Percentiles rank a stretch among this genome's conserved stretches.
These are phyloP conservation scores for Burhinus oedicnemus DNA, from an alignment of 2,113 vertebrate genomes.

Conservation along the genomic window DNA sequence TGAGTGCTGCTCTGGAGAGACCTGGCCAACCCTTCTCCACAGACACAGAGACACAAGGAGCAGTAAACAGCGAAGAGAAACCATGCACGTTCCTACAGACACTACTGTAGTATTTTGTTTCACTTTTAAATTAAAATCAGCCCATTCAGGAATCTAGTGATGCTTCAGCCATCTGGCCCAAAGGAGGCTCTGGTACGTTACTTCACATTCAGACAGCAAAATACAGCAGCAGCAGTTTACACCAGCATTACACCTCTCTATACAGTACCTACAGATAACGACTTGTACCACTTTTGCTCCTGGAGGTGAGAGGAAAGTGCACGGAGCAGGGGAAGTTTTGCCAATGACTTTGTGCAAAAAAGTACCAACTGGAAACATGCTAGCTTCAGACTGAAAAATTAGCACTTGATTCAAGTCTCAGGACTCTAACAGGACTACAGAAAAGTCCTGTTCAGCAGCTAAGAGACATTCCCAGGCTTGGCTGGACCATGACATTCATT, in stretches of 20 bases:
- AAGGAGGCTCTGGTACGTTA: no score
- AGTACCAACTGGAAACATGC: not conserved
- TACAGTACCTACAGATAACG: rapidly evolving
- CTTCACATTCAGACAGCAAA: not conserved
- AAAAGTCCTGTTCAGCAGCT: not conserved
- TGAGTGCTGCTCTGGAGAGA: not conserved
- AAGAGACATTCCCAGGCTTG: not conserved
- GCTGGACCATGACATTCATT: not conserved
- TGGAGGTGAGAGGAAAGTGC: not conserved
- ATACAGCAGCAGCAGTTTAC: not conserved
- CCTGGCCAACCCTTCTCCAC: not conserved
- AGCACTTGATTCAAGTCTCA: not conserved
- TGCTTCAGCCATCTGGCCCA: not conserved
- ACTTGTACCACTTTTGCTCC: not conserved
- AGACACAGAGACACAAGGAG: rapidly evolving
- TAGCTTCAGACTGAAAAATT: not conserved
- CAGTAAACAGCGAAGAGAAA: not conserved
- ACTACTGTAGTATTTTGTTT: not conserved
- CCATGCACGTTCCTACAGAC: not conserved
- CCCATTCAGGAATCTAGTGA: not conserved
- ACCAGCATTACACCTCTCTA: not conserved
- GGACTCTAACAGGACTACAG: not conserved
- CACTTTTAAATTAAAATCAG: not conserved
- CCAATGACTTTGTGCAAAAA: not conserved
- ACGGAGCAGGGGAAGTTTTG: not conserved